Evolutionary conservation across 2,113 vertebrate genomes (phyloP).

Genomic region (Forbesichthys agassizii): DNA sequence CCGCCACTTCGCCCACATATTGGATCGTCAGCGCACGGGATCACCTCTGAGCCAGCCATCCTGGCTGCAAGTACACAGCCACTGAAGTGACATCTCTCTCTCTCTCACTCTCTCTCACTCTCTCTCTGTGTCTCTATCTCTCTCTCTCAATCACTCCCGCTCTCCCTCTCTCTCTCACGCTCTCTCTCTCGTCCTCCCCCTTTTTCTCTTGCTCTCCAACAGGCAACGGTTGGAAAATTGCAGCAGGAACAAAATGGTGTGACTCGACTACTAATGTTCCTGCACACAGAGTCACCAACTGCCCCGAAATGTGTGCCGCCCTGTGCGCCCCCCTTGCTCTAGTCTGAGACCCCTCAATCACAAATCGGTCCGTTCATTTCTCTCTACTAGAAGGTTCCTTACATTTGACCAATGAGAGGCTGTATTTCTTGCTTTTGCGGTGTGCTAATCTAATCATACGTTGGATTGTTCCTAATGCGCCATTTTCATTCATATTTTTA

Average conservation of each 20-base stretch:
- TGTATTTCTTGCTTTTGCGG: too few species aligned
- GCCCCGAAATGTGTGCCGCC: conserved; percentile 24
- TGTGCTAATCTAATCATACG: too few species aligned
- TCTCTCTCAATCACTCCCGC: not conserved
- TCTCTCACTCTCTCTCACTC: not conserved
- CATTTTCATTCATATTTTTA: too few species aligned
- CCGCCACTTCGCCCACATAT: conserved; percentile 11
- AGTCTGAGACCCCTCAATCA: too few species aligned
- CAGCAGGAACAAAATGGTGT: conserved; percentile 71
- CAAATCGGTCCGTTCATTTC: too few species aligned
- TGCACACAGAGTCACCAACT: conserved; percentile 38
- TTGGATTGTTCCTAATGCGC: too few species aligned
- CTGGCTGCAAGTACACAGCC: too few species aligned
- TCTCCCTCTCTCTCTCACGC: conserved; percentile 21
- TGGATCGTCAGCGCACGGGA: conserved; percentile 31
- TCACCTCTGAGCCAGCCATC: too few species aligned
- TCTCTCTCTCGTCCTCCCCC: too few species aligned
- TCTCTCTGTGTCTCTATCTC: not conserved
- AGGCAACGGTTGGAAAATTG: conserved; percentile 60
- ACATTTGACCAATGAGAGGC: too few species aligned
- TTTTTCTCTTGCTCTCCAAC: conserved; percentile 40
- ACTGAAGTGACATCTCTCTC: not conserved
- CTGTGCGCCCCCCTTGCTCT: not conserved
- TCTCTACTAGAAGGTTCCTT: not conserved
- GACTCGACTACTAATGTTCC: conserved; percentile 71